Conservation (phyloP, 2,113 vertebrate species). For the Clarias batrachus region DNA sequence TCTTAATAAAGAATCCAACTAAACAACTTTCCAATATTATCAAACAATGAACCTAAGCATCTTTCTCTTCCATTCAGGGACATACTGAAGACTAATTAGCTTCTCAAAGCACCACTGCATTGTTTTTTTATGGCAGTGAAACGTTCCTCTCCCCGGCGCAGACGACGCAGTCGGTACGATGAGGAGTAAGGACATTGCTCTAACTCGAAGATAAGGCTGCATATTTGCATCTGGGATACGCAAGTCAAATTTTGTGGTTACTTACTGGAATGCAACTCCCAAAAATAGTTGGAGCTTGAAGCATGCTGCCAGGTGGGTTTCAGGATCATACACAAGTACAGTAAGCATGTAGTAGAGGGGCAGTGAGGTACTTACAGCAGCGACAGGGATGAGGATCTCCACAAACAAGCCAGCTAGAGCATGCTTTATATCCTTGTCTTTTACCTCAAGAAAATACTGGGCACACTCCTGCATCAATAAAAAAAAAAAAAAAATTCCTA, state of each 20-base stretch:
- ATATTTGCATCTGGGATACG: slow-evolving; percentile 14
- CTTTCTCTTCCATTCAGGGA: background rate
- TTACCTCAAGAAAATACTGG: slow-evolving; percentile 97
- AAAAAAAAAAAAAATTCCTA: background rate
- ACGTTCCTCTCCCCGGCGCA: background rate
- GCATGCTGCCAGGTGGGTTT: background rate
- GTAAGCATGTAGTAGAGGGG: background rate
- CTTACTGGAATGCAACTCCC: background rate
- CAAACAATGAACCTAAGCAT: background rate
- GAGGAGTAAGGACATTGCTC: background rate
- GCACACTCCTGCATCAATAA: slow-evolving; percentile 84
- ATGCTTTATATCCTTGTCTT: slow-evolving; percentile 98
- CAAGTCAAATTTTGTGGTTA: background rate
- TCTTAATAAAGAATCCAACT: background rate
- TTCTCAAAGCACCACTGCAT: too few species aligned
- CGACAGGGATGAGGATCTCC: slow-evolving; percentile 96
- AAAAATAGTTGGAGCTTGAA: background rate
- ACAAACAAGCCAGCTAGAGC: slow-evolving; percentile 97
- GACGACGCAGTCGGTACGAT: background rate
- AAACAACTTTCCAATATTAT: background rate
- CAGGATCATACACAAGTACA: background rate
- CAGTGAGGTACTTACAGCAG: slow-evolving; percentile 85
- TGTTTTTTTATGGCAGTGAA: background rate
- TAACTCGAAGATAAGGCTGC: background rate
- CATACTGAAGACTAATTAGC: background rate